Base-by-base conservation (phyloP, 2,797 vertebrate species). In the Typhlichthys eigenmanni region DNA sequence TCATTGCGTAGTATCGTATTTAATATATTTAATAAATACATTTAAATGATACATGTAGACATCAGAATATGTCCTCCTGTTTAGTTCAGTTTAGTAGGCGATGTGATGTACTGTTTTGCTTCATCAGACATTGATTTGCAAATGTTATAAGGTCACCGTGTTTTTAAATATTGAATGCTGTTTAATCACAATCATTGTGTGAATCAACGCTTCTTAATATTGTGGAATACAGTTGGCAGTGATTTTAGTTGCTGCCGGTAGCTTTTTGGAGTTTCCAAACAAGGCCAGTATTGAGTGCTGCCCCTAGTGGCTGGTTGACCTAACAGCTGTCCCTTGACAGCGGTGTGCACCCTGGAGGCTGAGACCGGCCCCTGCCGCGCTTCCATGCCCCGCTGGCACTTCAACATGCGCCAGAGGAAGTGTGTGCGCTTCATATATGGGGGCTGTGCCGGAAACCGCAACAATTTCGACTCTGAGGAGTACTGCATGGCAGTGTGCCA, bases 391-490 rank as follows among this genome's bases (percentile, higher is more conserved):
- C 96, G 96, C 88, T 99, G 97, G 96, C 95, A 95, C 94, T 99
- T 97, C 92, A 92, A 98, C 92, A 66, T 91, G 85, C 89, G 87
- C 91, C 94, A 93, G 93, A 94, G 90, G 92, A 98, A 95, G 83
- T 99, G 97, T 67, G 76, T 94, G 86, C 95, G 90, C 88, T 99
- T 99, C 95, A 92, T 95, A 88, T 98, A 98, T 76, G 97, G 97
- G 85, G 97, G 97, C 95, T 99, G 97, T 62, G 95, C 93, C 80
- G 96, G 96, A 92, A 98, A 98, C 94, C 94, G 95, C 94, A 98
- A 98, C 95, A 98, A 98, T 95, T 98, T 99, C 95, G 94, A 96
- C 93, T 96, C 96, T 72, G 95, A 98, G 95, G 95, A 98, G 61
- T 96, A 97, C 95, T 99, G 97, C 95, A 95, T 96, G 95, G 94